Conservation (phyloP, 2,888 invertebrate genomes). For the Slavum lentiscoides region DNA sequence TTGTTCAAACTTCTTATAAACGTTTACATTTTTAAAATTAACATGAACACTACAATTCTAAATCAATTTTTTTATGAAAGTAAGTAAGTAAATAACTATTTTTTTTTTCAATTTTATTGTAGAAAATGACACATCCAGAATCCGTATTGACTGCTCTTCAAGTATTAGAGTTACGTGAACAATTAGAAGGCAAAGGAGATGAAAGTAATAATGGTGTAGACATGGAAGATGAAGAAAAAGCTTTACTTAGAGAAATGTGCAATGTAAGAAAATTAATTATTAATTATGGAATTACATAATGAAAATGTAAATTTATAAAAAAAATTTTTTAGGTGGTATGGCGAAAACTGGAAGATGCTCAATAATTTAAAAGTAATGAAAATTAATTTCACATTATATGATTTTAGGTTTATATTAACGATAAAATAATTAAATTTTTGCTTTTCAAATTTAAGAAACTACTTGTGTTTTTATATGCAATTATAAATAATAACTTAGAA, state of each 20-base stretch:
- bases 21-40: no score
- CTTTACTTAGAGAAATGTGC: conserved; percentile 92
- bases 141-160: conserved; percentile 91
- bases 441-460: neutral
- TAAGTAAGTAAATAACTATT: no score
- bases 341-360: conserved; percentile 79
- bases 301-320: conserved; percentile 16
- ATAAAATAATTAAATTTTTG: neutral
- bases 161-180: conserved; percentile 87
- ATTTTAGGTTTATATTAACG: neutral
- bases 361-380: conserved; percentile 1
- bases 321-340: conserved; percentile 72
- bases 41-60: neutral
- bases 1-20: no score
- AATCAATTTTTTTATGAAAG: neutral
- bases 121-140: conserved; percentile 68
- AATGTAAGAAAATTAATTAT: conserved; percentile 67
- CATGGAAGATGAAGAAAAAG: conserved; percentile 81
- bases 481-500: neutral
- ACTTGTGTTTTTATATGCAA: no score
- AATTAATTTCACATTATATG: neutral
- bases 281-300: neutral
- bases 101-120: conserved; percentile 8
- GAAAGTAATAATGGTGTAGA: conserved; percentile 55
- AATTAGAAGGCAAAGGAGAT: conserved; percentile 68